Evolutionary conservation across 2,113 vertebrate species (phyloP).

Genomic region (Neopipo cinnamomea): DNA sequence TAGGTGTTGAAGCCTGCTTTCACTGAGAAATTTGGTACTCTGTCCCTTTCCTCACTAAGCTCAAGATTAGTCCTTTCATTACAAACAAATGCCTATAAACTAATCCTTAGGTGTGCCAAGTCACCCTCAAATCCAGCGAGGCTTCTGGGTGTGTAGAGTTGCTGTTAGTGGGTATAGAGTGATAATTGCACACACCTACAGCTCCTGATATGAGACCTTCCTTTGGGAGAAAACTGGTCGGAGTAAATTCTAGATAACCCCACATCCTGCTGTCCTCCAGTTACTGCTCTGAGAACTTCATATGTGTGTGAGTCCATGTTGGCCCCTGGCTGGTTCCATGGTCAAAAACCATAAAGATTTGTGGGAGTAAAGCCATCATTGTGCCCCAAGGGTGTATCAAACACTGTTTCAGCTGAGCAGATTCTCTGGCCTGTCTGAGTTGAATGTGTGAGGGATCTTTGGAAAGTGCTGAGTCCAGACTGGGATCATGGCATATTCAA

Average conservation of each 20-base stretch:
- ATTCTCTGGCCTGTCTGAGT: not conserved
- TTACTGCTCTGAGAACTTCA: not conserved
- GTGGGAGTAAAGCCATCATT: not conserved
- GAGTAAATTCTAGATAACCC: not conserved
- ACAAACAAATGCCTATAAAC: not conserved
- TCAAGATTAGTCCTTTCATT: not conserved
- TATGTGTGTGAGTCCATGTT: not conserved
- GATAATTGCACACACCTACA: not conserved
- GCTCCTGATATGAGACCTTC: not conserved
- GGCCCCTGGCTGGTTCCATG: not conserved
- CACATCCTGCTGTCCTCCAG: not conserved
- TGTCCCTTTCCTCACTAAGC: not conserved
- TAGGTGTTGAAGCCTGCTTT: not conserved
- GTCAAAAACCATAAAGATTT: not conserved
- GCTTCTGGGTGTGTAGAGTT: not conserved
- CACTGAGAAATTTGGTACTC: not conserved
- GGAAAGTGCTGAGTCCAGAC: not conserved
- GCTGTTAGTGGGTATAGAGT: not conserved
- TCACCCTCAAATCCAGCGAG: not conserved
- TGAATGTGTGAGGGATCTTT: not conserved
- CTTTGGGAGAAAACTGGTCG: not conserved
- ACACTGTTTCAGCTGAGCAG: not conserved
- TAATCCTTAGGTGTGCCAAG: not conserved
- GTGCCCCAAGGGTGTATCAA: not conserved
- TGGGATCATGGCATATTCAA: not conserved